Percentiles rank a stretch among this genome's conserved stretches.
These are phyloP conservation scores for Brachionichthys hirsutus DNA, from an alignment of 2,113 vertebrate species.

Conservation along the genomic window DNA sequence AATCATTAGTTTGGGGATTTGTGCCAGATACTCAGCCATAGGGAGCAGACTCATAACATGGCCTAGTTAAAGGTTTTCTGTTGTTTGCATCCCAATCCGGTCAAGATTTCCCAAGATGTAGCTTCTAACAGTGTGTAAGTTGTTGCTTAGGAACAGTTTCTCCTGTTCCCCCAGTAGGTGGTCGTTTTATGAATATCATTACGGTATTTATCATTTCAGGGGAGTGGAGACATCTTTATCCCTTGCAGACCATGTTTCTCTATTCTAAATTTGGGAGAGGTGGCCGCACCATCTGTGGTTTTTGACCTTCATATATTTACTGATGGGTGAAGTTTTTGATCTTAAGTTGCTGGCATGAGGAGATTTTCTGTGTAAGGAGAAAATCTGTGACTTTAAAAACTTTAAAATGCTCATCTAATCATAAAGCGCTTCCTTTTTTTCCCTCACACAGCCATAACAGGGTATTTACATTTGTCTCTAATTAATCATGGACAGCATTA, in stretches of 20 bases:
- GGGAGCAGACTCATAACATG: constrained; percentile 64
- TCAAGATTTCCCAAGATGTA: constrained; percentile 74
- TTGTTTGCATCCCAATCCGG: constrained; percentile 72
- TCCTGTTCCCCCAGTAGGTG: constrained; percentile 66
- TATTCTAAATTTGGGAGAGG: constrained; percentile 22
- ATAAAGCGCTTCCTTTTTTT: not conserved
- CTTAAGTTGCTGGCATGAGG: constrained; percentile 11
- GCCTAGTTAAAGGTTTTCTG: constrained; percentile 72
- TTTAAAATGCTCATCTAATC: constrained; percentile 6
- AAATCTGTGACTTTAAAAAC: not conserved
- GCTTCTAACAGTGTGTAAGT: constrained; percentile 70
- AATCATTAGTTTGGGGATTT: constrained; percentile 50
- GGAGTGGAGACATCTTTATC: constrained; percentile 61
- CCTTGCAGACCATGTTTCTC: constrained; percentile 54
- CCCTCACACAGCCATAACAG: not conserved
- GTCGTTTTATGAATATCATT: constrained; percentile 79
- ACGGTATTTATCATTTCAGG: constrained; percentile 64
- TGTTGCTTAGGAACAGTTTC: constrained; percentile 78
- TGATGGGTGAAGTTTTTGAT: constrained; percentile 23
- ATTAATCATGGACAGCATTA: constrained; percentile 73
- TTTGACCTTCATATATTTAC: constrained; percentile 20
- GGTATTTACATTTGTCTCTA: constrained; percentile 36
- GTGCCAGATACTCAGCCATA: constrained; percentile 55
- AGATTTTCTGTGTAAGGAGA: not conserved
- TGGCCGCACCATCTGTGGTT: constrained; percentile 23